Evolutionary conservation across 1,140 invertebrate genomes (phyloP), one percentile per base, ranked within the genome.

Genomic region (Lanistes nyassanus): DNA sequence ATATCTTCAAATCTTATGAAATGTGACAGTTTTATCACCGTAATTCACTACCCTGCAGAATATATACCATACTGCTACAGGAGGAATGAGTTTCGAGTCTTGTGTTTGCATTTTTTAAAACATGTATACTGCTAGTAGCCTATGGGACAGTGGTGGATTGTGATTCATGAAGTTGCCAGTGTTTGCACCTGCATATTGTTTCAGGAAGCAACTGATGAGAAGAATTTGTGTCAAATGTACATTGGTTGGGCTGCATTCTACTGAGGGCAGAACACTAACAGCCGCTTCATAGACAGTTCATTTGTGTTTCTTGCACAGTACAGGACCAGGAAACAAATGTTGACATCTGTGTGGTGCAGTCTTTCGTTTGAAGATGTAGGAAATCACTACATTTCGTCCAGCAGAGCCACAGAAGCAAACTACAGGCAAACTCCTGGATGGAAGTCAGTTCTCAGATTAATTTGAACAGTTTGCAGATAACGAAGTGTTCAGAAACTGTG

Each of bases 181-280:
- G 26, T 29, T 34, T 21, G 4, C n/a, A 62, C 26, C 34, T 4
- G 1, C n/a, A n/a, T 77, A 72, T n/a, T 74, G 47, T 81, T 81
- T 71, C 78, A 94, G 39, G 96, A 99, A 91, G 96, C 98, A 3
- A 98, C 94, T 3, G 94, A 93, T 87, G 88, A 95, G 69, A 92
- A 94, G 78, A 98, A 98, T 89, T 91, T 99, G 1, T 95, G 95
- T 82, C 94, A 95, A 89, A 99, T 99, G 98, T 99, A 97, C 85
- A 92, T 95, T 76, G 98, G 98, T 16, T 99, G 98, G 98, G 94
- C 94, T 60, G 90, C 96, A 13, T 97, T 93, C 85, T 88, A 47
- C 42, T 97, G 79, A 97, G 76, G 72, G 42, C 19, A 26, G 6
- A 11, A 34, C 21, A 13, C 31, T 21, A 3, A 16, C 42, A 7